Evolutionary conservation across 2,113 vertebrate genomes (phyloP).

Genomic region (Vulpes vulpes): DNA sequence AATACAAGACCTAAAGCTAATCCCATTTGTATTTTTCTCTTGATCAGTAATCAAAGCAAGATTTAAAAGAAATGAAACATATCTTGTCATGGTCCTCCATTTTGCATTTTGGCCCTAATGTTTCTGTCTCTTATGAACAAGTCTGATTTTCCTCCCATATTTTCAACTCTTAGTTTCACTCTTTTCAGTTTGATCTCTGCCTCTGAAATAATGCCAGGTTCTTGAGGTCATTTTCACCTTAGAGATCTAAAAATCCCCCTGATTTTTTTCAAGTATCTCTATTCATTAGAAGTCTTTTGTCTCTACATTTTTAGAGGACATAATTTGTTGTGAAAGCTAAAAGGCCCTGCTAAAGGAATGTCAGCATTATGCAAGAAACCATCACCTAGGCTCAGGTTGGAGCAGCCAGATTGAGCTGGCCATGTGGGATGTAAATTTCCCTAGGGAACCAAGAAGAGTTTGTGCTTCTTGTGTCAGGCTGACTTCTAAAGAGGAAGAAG

Average conservation of each 20-base stretch:
- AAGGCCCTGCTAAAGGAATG: background rate
- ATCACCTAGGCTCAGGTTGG: background rate
- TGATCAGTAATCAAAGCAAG: background rate
- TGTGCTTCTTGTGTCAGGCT: background rate
- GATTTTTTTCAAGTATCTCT: background rate
- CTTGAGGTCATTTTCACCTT: background rate
- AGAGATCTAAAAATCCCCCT: background rate
- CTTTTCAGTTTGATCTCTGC: background rate
- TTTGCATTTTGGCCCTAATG: background rate
- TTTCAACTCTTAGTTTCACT: background rate
- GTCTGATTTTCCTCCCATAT: background rate
- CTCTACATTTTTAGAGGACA: background rate
- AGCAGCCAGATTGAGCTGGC: background rate
- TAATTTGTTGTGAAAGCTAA: background rate
- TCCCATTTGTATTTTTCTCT: background rate
- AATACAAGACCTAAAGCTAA: background rate
- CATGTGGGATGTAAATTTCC: background rate
- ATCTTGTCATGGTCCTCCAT: background rate
- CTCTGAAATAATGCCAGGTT: background rate
- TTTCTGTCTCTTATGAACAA: background rate
- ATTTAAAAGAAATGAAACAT: background rate
- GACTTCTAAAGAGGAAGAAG: background rate
- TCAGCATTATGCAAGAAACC: background rate
- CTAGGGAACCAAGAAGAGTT: background rate
- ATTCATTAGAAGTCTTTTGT: background rate